Percentiles rank a stretch among this genome's conserved stretches.
These are phyloP conservation scores for Neuroterus valhalla DNA, from an alignment of 1,140 invertebrate genomes.

Conservation along the genomic window DNA sequence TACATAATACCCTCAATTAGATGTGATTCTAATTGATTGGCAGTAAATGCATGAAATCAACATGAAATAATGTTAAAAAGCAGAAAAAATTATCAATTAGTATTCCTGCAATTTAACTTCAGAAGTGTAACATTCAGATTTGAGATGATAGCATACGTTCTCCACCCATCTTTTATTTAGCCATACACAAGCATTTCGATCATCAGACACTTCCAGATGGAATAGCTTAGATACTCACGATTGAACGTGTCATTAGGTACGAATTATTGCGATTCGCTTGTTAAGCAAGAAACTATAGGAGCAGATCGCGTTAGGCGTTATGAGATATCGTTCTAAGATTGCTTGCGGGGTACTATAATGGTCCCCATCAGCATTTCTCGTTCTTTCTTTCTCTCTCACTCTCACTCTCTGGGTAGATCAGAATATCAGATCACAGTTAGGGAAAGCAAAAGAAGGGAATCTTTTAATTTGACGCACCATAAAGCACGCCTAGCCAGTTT, in stretches of 20 bases:
- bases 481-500: slow-evolving; percentile 73
- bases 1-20: too few relatives aligned
- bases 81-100: too few relatives aligned
- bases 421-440: slow-evolving; percentile 52
- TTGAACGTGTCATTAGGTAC: slow-evolving; percentile 27
- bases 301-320: slow-evolving; percentile 16
- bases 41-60: too few relatives aligned
- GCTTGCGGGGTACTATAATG: slow-evolving; percentile 24
- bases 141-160: too few relatives aligned
- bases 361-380: slow-evolving; percentile 23
- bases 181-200: background rate
- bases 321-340: slow-evolving; percentile 28
- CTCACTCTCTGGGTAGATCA: slow-evolving; percentile 47
- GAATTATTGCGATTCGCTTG: slow-evolving; percentile 30
- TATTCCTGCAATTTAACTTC: too few relatives aligned
- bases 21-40: too few relatives aligned
- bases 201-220: slow-evolving; percentile 26
- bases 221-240: slow-evolving; percentile 23
- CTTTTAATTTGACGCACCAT: slow-evolving; percentile 76
- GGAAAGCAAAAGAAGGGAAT: slow-evolving; percentile 66
- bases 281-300: slow-evolving; percentile 2
- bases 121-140: too few relatives aligned
- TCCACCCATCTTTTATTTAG: background rate
- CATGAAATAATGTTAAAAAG: too few relatives aligned
- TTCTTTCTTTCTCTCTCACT: slow-evolving; percentile 42